Conservation (phyloP, 2,797 vertebrate species). For the Eospalax fontanierii region DNA sequence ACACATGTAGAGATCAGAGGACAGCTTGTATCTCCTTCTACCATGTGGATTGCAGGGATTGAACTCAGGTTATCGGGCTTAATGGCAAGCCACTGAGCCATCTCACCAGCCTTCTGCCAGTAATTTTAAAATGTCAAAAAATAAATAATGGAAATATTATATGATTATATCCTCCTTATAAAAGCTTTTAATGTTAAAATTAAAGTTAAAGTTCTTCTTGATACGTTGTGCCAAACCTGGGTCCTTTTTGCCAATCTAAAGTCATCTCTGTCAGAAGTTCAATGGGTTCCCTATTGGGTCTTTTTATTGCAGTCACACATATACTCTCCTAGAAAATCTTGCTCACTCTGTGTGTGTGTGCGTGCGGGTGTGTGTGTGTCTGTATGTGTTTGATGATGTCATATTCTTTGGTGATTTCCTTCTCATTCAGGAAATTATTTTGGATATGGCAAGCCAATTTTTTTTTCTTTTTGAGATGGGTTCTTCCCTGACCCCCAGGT, state of each 20-base stretch:
- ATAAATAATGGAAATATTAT: conserved; percentile 43
- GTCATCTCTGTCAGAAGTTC: neutral
- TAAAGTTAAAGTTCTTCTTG: conserved; percentile 29
- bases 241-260: neutral
- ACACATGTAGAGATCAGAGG: neutral
- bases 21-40: neutral
- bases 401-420: conserved; percentile 6
- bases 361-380: neutral
- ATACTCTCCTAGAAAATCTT: conserved; percentile 38
- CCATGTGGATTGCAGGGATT: neutral
- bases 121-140: conserved; percentile 55
- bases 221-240: neutral
- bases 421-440: conserved; percentile 54
- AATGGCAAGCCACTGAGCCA: neutral
- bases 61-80: neutral
- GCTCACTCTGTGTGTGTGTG: neutral
- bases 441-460: neutral
- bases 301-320: conserved; percentile 15
- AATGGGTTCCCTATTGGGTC: neutral
- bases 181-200: conserved; percentile 17
- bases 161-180: conserved; percentile 53
- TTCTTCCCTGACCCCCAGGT: too few species aligned
- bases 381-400: neutral
- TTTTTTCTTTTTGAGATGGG: neutral
- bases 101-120: neutral